Percentiles rank a stretch among this genome's conserved stretches.
Conservation (phyloP, 2,888 invertebrate species). For the Portevinia maculata region DNA sequence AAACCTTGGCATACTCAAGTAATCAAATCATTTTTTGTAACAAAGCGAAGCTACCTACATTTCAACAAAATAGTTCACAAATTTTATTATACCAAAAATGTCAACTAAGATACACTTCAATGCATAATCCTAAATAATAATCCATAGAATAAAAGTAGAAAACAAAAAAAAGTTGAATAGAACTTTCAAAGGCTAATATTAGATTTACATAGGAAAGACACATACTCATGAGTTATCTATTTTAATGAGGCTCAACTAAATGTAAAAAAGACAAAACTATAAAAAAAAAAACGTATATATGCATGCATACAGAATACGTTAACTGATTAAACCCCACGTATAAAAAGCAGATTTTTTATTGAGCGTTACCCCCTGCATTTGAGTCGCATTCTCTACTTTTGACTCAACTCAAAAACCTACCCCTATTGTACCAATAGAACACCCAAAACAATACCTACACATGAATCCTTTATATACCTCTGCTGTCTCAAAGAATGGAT, state of each 20-base stretch:
- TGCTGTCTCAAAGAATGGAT: background rate
- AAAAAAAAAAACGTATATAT: constrained; percentile 1
- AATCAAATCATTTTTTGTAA: background rate
- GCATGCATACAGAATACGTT: constrained; percentile 18
- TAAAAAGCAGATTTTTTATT: constrained; percentile 25
- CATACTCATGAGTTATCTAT: constrained; percentile 41
- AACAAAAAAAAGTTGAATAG: constrained; percentile 10
- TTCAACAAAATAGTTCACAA: constrained; percentile 1
- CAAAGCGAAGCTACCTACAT: background rate
- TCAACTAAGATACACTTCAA: constrained; percentile 10
- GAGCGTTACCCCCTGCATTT: constrained; percentile 65
- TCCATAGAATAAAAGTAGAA: constrained; percentile 5
- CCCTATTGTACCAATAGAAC: constrained; percentile 48
- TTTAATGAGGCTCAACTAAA: constrained; percentile 53
- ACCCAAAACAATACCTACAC: constrained; percentile 53
- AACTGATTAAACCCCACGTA: constrained; percentile 44
- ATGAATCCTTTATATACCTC: background rate
- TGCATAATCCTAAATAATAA: constrained; percentile 3
- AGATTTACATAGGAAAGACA: constrained; percentile 42
- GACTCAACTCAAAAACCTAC: constrained; percentile 69
- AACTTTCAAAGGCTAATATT: constrained; percentile 49
- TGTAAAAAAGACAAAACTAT: constrained; percentile 2
- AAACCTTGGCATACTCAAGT: background rate
- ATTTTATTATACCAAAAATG: background rate
- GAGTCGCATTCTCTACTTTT: constrained; percentile 40